Conservation (phyloP, 1,140 invertebrate species). For the Bombus terrestris region DNA sequence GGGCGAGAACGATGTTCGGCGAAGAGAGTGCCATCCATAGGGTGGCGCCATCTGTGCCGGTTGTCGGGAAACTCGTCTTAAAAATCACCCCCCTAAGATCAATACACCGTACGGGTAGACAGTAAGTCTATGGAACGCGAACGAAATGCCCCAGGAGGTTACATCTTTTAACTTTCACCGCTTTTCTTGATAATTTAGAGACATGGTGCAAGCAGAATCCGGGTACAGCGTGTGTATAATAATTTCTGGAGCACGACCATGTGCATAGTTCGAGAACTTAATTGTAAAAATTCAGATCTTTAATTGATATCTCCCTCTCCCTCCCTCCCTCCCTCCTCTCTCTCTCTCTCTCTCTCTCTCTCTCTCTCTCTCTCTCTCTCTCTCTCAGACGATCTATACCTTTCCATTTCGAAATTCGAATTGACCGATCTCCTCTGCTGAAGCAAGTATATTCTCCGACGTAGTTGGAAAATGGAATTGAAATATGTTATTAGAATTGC, state of each 20-base stretch:
- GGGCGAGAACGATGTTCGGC: neutral
- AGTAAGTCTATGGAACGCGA: slow-evolving; percentile 47
- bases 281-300: no score
- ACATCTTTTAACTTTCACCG: slow-evolving; percentile 18
- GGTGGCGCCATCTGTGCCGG: slow-evolving; percentile 71
- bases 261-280: no score
- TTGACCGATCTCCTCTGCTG: no score
- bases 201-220: neutral
- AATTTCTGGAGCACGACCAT: neutral
- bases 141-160: neutral
- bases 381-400: no score
- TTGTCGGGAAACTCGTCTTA: slow-evolving; percentile 71
- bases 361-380: no score
- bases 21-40: slow-evolving; percentile 15
- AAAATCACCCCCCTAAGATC: slow-evolving; percentile 74
- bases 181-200: neutral
- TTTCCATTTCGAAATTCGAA: no score
- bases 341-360: no score
- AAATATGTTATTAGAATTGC: no score
- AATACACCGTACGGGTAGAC: slow-evolving; percentile 68
- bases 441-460: no score
- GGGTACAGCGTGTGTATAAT: neutral
- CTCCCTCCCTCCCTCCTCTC: no score
- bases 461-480: no score
- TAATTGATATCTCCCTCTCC: no score